Evolutionary conservation across 2,797 vertebrate genomes (phyloP), one percentile per base, ranked within the genome.

Genomic region (Pipistrellus nathusii): DNA sequence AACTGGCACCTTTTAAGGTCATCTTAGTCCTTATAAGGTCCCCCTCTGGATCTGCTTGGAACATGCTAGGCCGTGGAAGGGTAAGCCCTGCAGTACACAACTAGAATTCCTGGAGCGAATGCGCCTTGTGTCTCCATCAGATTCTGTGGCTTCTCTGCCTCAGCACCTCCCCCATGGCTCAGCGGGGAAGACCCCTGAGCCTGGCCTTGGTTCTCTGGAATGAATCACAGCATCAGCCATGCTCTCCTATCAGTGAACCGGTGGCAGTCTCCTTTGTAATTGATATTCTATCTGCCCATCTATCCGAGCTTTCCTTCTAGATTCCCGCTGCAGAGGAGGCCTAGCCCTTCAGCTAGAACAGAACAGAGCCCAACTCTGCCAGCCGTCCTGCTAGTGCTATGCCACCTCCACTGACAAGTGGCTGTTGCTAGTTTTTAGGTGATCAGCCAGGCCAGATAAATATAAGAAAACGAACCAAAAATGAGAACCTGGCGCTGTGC

Each of bases 401-500:
- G 17, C 35, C 30, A 53, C 18, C 12, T 68, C 32, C 48, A 10
- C 41, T 64, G 46, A 38, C 0, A 18, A 59, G 46, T n/a, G 25
- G 23, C 59, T 48, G 25, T 12, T n/a, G 41, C 21, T 81, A 51
- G 6, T 3, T 89, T 83, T n/a, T 38, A 69, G 25, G 9, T 48
- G 25, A 27, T 1, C 51, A 6, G 7, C 57, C 27, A 82, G n/a
- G 12, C 64, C 27, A 95, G 57, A 69, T 38, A 75, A 69, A 85
- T 51, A 53, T 21, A 76, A 93, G 7, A 83, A 69, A 69, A 13
- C 5, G 55, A 88, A n/a, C 6, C 20, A 64, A 69, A 93, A 44
- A n/a, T 71, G 38, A 44, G 90, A 55, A 90, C 32, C 20, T 57
- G 18, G 2, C 46, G 12, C 6, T 10, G 44, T 46, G 7, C 18